A percentile compares a stretch with the other conserved stretches of the same genome.
These are phyloP conservation scores for Semicossyphus pulcher DNA, from an alignment of 2,113 vertebrate species.

Conservation along the genomic window DNA sequence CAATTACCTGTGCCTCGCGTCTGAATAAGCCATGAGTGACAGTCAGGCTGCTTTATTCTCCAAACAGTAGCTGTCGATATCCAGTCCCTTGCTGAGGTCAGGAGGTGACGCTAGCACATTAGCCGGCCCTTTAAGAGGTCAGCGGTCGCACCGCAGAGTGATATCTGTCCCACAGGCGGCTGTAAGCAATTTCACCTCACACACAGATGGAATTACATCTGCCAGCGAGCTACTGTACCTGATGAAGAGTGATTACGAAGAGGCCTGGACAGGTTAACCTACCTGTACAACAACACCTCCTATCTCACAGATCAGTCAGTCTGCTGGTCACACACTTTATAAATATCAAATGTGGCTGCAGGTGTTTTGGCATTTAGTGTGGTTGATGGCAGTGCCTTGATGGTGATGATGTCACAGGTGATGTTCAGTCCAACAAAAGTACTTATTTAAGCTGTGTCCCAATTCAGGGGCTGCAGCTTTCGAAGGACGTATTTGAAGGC, in stretches of 20 bases:
- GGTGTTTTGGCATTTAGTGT: background rate
- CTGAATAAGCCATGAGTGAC: background rate
- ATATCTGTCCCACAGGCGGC: constrained; percentile 40
- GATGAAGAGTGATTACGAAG: constrained; percentile 34
- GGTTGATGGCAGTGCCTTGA: background rate
- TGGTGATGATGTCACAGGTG: background rate
- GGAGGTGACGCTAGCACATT: constrained; percentile 28
- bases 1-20: background rate
- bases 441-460: no score
- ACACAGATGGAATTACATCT: constrained; percentile 66
- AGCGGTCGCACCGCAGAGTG: constrained; percentile 15
- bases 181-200: constrained; percentile 60
- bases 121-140: constrained; percentile 46
- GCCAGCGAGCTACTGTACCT: constrained; percentile 24
- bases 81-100: constrained; percentile 19
- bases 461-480: no score
- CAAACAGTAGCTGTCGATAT: constrained; percentile 5
- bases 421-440: background rate
- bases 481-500: no score
- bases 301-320: constrained; percentile 4
- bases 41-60: background rate
- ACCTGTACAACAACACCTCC: constrained; percentile 4
- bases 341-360: constrained; percentile 3
- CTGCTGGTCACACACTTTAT: background rate
- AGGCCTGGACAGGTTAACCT: background rate